Conservation (phyloP, 2,113 vertebrate species). For the Hydrochoerus hydrochaeris region DNA sequence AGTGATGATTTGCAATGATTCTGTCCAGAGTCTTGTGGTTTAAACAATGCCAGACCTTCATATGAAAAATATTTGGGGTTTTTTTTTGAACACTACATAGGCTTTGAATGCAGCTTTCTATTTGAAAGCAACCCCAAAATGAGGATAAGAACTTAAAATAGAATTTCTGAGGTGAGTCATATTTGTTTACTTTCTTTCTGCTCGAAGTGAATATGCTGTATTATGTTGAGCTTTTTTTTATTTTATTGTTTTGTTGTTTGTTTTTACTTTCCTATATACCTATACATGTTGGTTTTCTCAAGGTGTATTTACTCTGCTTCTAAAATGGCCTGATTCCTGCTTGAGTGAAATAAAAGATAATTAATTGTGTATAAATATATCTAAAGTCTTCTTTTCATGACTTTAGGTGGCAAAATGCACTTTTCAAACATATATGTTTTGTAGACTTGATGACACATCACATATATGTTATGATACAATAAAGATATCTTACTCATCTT, state of each 20-base stretch:
- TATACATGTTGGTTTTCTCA: not conserved
- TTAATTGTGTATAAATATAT: not conserved
- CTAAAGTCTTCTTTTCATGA: not conserved
- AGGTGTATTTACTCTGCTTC: not conserved
- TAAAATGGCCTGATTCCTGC: not conserved
- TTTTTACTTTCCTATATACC: not conserved
- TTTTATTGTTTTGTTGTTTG: not conserved
- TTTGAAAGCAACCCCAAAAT: not conserved
- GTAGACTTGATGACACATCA: not conserved
- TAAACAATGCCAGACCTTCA: not conserved
- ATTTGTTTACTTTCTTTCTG: not conserved
- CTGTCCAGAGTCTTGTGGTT: not conserved
- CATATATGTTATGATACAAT: not conserved
- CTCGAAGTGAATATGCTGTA: not conserved
- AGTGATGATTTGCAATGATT: not conserved
- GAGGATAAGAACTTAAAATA: not conserved
- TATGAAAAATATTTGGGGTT: not conserved
- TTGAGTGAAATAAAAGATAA: not conserved
- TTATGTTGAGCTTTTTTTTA: not conserved
- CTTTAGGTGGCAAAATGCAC: not conserved
- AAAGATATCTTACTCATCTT: not conserved
- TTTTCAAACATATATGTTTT: not conserved
- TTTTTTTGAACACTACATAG: not conserved
- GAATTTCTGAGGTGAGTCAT: not conserved
- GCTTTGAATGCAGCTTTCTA: not conserved